These are phyloP conservation scores for Cossypha dichroa DNA, from an alignment of 2,797 vertebrate species.

Conservation along the genomic window DNA sequence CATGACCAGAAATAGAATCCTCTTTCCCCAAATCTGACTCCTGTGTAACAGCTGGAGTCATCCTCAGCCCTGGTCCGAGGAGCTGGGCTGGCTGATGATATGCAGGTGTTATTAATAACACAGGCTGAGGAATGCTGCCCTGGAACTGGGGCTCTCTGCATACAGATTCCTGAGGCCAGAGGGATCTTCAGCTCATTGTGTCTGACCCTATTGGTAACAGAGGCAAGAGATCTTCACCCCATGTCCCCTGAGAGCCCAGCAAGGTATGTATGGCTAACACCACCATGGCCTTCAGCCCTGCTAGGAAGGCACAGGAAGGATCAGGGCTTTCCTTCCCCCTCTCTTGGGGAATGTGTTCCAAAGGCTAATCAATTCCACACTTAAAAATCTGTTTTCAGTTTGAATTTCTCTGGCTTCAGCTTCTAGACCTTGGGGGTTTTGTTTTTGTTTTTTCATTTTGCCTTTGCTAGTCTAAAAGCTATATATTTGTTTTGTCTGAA, in stretches of 20 bases:
- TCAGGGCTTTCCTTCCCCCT: not conserved
- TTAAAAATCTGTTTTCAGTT: slow-evolving; percentile 52
- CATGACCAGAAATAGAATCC: not conserved
- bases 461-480: not conserved
- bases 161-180: not conserved
- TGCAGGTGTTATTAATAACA: not conserved
- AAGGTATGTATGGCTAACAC: not conserved
- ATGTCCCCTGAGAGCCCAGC: not conserved
- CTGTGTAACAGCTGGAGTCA: not conserved
- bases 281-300: not conserved
- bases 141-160: not conserved
- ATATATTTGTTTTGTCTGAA: not conserved
- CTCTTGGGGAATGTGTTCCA: not conserved
- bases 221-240: not conserved
- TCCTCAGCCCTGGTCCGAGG: not conserved
- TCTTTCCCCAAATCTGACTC: not conserved
- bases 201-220: not conserved
- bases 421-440: not conserved
- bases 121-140: not conserved
- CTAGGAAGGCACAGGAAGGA: not conserved
- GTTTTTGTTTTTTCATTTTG: not conserved
- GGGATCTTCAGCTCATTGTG: not conserved
- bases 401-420: slow-evolving; percentile 31
- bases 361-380: slow-evolving; percentile 52
- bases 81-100: not conserved